Base-by-base conservation (phyloP, 2,113 vertebrate species). In the Nycticorax nycticorax region DNA sequence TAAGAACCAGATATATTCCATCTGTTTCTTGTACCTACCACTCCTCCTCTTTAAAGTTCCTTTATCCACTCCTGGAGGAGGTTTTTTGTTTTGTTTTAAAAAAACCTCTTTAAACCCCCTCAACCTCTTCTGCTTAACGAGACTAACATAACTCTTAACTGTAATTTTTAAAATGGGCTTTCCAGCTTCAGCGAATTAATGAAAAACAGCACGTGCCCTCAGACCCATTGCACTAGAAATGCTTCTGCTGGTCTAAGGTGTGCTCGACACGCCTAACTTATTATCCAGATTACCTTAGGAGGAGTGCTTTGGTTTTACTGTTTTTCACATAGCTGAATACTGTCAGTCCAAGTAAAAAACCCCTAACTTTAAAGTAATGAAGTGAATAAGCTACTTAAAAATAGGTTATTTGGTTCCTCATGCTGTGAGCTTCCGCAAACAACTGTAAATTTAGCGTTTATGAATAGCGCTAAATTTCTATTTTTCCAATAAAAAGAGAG, bases 1-100 rank as follows among this genome's bases (percentile, higher is more conserved):
- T 92, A 76, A 89, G 87, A 97, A 56, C 33, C 39, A 77, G 81
- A 95, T 71, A 90, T 10, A 47, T 94, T 92, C 87, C 95, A 96
- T 92, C 81, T 94, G 78, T 95, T 96, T 64, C 82, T 90, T 92
- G 39, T 60, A 57, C 48, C 86, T 88, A 81, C 37, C 60, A 62
- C 56, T 93, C 50, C 45, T 88, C 88, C 68, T 67, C 32, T 84
- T 91, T 84, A 56, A 88, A 83, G 73, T 92, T 63, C 8, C 64
- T 75, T 83, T 77, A 62, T 84, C 48, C 62, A 22, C 28, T 78
- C 43, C 68, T 82, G n/a, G 63, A 75, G 67, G 39, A 90, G 37
- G 8, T 6, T 27, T 6, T 63, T 4, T 8, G 4, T 11, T 47
- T 64, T 33, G n/a, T 48, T 52, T 41, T 8, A 8, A 33, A 78